Evolutionary conservation across 1,140 invertebrate genomes (phyloP).

Genomic region (Hyles vespertilio): DNA sequence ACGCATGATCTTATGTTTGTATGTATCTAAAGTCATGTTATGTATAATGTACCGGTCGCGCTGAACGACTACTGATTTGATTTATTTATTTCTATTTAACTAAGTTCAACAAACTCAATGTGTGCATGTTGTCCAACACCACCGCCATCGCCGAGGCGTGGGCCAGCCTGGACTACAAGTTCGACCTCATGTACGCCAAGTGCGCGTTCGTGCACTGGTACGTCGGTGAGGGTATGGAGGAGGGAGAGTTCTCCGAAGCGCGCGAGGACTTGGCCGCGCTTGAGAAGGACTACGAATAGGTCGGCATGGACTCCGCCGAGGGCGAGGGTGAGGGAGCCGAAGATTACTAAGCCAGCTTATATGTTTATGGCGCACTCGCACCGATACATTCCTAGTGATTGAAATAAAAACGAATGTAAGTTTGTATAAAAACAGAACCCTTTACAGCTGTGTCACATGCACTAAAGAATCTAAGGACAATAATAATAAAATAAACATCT

Average conservation of each 20-base stretch:
- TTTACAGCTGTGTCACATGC: too few species aligned
- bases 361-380: constrained; percentile 39
- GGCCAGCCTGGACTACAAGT: constrained; percentile 88
- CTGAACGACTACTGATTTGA: too few species aligned
- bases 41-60: too few species aligned
- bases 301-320: constrained; percentile 86
- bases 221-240: constrained; percentile 92
- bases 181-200: constrained; percentile 91
- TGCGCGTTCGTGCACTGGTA: constrained; percentile 92
- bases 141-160: too few species aligned
- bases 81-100: too few species aligned
- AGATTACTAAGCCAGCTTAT: constrained; percentile 76
- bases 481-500: too few species aligned
- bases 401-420: constrained; percentile 37
- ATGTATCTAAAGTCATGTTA: too few species aligned
- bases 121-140: constrained; percentile 89
- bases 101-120: too few species aligned
- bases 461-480: too few species aligned
- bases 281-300: constrained; percentile 92
- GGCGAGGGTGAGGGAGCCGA: constrained; percentile 84
- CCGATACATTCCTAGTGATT: constrained; percentile 58
- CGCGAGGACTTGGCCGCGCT: constrained; percentile 90
- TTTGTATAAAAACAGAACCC: too few species aligned
- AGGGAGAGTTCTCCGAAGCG: constrained; percentile 91
- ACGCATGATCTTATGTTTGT: too few species aligned